Evolutionary conservation across 1,140 invertebrate genomes (phyloP), one percentile per base, ranked within the genome.

Genomic region (Calliopsis andreniformis): DNA sequence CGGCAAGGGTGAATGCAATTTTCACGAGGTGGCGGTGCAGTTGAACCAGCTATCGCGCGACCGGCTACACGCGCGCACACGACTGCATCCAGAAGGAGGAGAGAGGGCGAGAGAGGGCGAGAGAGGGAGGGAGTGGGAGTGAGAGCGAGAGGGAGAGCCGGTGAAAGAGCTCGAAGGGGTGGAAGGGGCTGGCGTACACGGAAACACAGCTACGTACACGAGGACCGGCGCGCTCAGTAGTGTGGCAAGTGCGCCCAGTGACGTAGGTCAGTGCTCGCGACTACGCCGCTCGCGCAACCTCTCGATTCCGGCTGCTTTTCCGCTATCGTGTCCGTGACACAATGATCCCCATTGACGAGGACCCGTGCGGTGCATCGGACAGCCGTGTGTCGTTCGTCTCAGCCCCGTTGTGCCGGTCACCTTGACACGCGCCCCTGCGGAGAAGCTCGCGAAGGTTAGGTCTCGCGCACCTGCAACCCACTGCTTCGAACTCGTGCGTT

Each of bases 11-110:
- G 76, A 78, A 83, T 83, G 80, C 80, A 83, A 82, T 89, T 89
- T 87, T 84, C 88, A 87, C 86, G 84, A 87, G 87, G 87, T 89
- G 85, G 87, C 87, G 85, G 87, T 80, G 81, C 84, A 79, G 87
- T 88, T 85, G 82, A 82, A 84, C 84, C 87, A 83, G 83, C 59
- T 58, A 42, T 62, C 45, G 68, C 51, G 69, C 62, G 64, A 83
- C 76, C 76, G 80, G 76, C 69, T 78, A 75, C 84, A 82, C 47
- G 18, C 25, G 69, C 79, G 23, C 56, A 28, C 42, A 6, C 45
- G n/a, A 10, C 25, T 14, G 35, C 55, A 69, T 32, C 45, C 20
- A 39, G 32, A 28, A 49, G 30, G 72, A n/a, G 3, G 71, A 73
- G 35, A 66, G 53, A 42, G 51, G 1, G 53, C 35, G 35, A 7